Base-by-base conservation (phyloP, 2,888 invertebrate genomes). In the Thereva nobilitata region DNA sequence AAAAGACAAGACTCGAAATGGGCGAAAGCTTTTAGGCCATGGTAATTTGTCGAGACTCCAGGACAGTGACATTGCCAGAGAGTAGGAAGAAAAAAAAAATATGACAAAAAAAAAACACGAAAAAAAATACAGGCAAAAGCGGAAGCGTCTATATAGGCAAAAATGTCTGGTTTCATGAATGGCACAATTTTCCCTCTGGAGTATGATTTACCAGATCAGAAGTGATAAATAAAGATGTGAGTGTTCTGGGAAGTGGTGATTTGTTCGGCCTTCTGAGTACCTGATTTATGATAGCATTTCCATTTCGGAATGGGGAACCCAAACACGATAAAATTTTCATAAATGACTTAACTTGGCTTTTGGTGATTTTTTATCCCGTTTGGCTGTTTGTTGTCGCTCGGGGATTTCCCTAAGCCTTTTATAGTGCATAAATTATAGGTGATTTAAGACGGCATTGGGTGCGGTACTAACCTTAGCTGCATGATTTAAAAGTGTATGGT, bases 161-260 rank as follows among this genome's bases (percentile, higher is more conserved):
- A 49, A 45, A 37, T 49, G 49, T 49, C 12, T 40, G 41, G 40
- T 49, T 37, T 10, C 35, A 49, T 23, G 47, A 49, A 50, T 37
- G n/a, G 40, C 49, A 63, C 49, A 45, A 41, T 38, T 49, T 5
- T 42, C 61, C 54, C 61, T 61, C 61, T 34, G 50, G 56, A 61
- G 65, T 66, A 65, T 66, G 68, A 68, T 68, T 68, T 68, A 65
- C 65, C 66, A 68, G 68, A 66, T 68, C 66, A 55, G 52, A 68
- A 68, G 65, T 66, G 66, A 68, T 68, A 68, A 68, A 68, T 68
- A 66, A 68, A 68, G 68, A 68, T 68, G 68, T 59, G 68, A 68
- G 49, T 64, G 61, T 64, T 66, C 61, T 37, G 54, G 68, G 44
- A 23, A 52, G 47, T 66, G 61, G 66, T 68, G 65, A 68, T 68